phyloP scores from a whole-genome alignment of 2,888 invertebrate species.

The Heterodera filipjevi region DNA sequence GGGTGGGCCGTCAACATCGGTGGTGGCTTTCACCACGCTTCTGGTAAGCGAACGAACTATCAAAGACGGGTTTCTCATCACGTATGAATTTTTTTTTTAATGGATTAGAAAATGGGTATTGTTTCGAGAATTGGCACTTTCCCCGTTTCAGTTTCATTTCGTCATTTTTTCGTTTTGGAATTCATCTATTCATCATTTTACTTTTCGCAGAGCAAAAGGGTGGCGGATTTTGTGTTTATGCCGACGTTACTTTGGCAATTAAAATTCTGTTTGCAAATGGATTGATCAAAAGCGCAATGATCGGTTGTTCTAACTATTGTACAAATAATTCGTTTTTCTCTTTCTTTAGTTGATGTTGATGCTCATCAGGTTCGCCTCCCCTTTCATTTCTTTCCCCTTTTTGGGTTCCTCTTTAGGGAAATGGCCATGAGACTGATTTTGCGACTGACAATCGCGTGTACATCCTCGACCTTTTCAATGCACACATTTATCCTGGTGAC shows the following conservation, averaged over 20 bases:
- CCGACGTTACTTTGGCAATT: slow-evolving; percentile 78
- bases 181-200: no score
- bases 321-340: no score
- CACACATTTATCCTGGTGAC: slow-evolving; percentile 80
- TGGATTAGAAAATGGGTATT: no score
- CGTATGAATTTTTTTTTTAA: no score
- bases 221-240: slow-evolving; percentile 87
- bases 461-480: slow-evolving; percentile 85
- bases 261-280: slow-evolving; percentile 72
- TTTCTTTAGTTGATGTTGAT: slow-evolving; percentile 76
- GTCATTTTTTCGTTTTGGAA: no score
- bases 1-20: slow-evolving; percentile 90
- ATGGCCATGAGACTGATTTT: slow-evolving; percentile 84
- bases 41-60: slow-evolving; percentile 69
- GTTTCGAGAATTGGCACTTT: no score
- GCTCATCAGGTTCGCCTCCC: slow-evolving; percentile 78
- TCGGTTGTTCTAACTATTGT: no score
- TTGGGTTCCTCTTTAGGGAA: slow-evolving; percentile 72
- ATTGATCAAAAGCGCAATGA: slow-evolving; percentile 72
- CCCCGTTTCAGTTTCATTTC: no score
- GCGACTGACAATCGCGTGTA: slow-evolving; percentile 76
- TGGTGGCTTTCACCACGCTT: slow-evolving; percentile 89
- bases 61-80: no score
- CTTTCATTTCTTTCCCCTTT: slow-evolving; percentile 4
- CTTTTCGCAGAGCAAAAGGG: slow-evolving; percentile 72